phyloP scores from a whole-genome alignment of 2,797 vertebrate genomes.

The Spinus pinus region DNA sequence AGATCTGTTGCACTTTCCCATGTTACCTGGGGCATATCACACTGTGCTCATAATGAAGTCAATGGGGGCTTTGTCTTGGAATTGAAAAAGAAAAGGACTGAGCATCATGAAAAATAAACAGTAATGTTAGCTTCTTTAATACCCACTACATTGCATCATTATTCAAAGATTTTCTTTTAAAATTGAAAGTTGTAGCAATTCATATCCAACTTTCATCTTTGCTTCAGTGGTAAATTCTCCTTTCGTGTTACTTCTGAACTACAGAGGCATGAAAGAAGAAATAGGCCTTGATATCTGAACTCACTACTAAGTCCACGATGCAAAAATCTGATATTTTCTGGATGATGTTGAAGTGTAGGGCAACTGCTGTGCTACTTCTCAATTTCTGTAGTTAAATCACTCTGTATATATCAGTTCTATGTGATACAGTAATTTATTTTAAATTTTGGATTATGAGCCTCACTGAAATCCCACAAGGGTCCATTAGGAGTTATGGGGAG shows the following conservation, averaged over 20 bases:
- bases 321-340: neutral
- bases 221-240: neutral
- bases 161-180: conserved; percentile 52
- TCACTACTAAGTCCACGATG: neutral
- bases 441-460: neutral
- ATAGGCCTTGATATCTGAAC: neutral
- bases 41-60: neutral
- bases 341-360: neutral
- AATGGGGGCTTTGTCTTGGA: neutral
- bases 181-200: conserved; percentile 10
- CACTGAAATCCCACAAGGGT: neutral
- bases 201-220: conserved; percentile 1
- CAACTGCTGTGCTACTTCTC: neutral
- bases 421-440: neutral
- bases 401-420: neutral
- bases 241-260: conserved; percentile 18
- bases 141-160: conserved; percentile 22
- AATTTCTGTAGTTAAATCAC: neutral
- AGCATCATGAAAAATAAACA: neutral
- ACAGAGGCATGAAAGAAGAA: neutral
- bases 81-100: neutral
- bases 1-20: neutral
- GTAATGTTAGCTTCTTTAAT: neutral
- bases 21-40: neutral
- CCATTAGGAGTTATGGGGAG: neutral